These are phyloP conservation scores for Turnix velox DNA, from an alignment of 2,113 vertebrate genomes.

Conservation along the genomic window DNA sequence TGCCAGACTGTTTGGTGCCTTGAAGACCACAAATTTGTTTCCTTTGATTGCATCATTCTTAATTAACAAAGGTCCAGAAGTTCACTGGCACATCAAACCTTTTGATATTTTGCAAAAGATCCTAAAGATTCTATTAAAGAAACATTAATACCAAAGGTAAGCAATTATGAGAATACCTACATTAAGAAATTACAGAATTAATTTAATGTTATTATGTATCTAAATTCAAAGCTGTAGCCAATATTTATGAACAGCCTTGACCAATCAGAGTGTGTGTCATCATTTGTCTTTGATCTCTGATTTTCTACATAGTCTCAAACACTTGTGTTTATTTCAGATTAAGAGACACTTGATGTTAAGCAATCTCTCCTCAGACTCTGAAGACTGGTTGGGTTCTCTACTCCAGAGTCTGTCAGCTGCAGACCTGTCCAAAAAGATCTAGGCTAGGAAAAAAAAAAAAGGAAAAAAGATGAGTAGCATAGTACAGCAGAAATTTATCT, in stretches of 20 bases:
- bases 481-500: neutral
- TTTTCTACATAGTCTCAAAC: neutral
- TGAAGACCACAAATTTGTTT: neutral
- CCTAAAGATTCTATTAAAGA: neutral
- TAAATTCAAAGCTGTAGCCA: neutral
- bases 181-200: neutral
- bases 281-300: neutral
- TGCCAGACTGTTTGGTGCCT: neutral
- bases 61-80: neutral
- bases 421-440: neutral
- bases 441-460: neutral
- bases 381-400: neutral
- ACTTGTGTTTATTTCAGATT: neutral
- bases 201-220: neutral
- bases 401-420: neutral
- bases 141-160: neutral
- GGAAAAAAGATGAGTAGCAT: neutral
- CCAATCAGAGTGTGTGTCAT: neutral
- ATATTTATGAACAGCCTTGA: neutral
- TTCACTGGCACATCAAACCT: neutral
- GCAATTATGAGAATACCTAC: neutral
- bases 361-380: neutral
- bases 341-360: neutral
- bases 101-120: neutral
- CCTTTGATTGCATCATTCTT: neutral